Base-by-base conservation (phyloP, 1,140 invertebrate species). In the Mesaphorura yosii region DNA sequence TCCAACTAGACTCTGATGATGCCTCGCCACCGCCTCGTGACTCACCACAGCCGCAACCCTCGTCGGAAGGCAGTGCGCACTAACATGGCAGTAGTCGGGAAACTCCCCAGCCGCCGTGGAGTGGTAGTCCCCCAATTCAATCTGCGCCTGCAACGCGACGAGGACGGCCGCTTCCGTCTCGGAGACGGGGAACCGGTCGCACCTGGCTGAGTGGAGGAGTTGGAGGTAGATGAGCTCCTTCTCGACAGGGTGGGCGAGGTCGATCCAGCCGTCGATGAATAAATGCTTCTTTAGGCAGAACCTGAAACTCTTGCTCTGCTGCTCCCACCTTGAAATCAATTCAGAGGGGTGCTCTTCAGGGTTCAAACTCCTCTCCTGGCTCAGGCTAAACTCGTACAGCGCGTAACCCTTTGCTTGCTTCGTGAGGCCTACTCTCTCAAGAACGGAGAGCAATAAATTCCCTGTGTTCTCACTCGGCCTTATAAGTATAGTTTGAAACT, bases 221-320 rank as follows among this genome's bases (percentile, higher is more conserved):
- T 97, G 92, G 72, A 95, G 88, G 70, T 94, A 94, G n/a, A 97
- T 68, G 22, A 97, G 72, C 70, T 96, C 90, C 69, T 94, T 92
- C 70, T 96, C 92, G 1, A 95, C 88, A 0, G 83, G 82, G 71
- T 91, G 87, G 49, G 79, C 81, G 58, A 81, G 72, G 69, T 87
- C 87, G 68, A 89, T 82, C 66, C 78, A 93, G 55, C 79, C 80
- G 72, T 82, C 87, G 62, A 85, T 77, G 72, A 95, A 93, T 44
- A 97, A 70, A 64, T 94, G 89, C 75, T 97, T 97, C 73, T 95
- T 87, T 65, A 88, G 84, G 23, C 88, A 72, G 66, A 88, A 84
- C 22, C 59, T 63, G 25, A 66, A 50, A 53, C 83, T 79, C 69
- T 78, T 76, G n/a, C 71, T 71, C 53, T 82, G 74, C 59, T 83